phyloP scores from a whole-genome alignment of 2,888 invertebrate genomes.

The Rotaria magnacalcarata region DNA sequence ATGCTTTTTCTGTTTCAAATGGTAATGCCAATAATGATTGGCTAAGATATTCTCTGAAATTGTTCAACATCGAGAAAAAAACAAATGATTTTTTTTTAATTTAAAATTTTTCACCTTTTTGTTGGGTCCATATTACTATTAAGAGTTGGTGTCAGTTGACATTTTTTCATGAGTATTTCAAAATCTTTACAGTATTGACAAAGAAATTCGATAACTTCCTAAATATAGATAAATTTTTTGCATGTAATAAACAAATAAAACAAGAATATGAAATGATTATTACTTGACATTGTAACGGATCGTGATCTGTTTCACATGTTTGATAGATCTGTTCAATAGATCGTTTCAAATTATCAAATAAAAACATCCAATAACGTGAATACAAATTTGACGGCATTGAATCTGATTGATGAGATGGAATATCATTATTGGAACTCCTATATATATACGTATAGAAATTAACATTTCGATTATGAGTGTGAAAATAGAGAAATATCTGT shows the following conservation, averaged over 20 bases:
- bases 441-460: neutral
- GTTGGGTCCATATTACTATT: neutral
- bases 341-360: slow-evolving; percentile 85
- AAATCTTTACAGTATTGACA: neutral
- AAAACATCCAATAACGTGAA: slow-evolving; percentile 86
- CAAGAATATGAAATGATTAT: slow-evolving; percentile 15
- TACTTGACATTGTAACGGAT: slow-evolving; percentile 77
- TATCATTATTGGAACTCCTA: neutral
- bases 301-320: slow-evolving; percentile 89
- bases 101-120: neutral
- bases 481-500: too few relatives aligned
- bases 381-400: slow-evolving; percentile 66
- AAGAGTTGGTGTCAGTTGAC: neutral
- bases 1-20: neutral
- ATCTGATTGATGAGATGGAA: neutral
- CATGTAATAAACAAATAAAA: neutral
- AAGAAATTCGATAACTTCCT: neutral
- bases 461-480: too few relatives aligned
- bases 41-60: neutral
- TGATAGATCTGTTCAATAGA: slow-evolving; percentile 91
- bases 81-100: neutral
- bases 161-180: neutral
- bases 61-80: neutral
- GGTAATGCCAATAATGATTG: neutral
- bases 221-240: neutral